phyloP scores from a whole-genome alignment of 37 sponge, comb jelly and placozoan genomes.

The Beroe forskalii region DNA sequence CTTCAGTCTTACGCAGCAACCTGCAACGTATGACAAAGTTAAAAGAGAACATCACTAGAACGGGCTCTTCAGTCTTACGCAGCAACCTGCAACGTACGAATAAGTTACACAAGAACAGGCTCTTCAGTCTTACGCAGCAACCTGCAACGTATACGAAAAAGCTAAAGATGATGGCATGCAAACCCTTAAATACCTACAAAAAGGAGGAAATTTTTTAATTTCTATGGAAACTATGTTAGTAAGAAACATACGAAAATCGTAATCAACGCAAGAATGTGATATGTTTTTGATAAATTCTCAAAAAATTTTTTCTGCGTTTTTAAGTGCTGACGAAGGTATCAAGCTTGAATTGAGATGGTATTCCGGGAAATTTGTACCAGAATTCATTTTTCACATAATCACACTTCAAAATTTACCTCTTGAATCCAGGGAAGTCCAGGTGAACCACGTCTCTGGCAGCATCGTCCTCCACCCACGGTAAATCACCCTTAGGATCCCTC shows the following conservation, averaged over 20 bases:
- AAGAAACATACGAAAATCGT: neutral
- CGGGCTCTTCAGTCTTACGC: constrained; percentile 75
- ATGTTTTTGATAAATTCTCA: too few relatives aligned
- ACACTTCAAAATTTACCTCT: constrained; percentile 14
- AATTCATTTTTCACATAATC: neutral
- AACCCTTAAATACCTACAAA: neutral
- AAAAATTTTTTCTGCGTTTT: too few relatives aligned
- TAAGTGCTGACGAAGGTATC: too few relatives aligned
- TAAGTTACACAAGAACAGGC: constrained; percentile 69
- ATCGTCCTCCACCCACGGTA: constrained; percentile 93
- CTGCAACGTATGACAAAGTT: too few relatives aligned
- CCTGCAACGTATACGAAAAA: too few relatives aligned
- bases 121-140: constrained; percentile 75
- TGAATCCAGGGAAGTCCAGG: constrained; percentile 64
- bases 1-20: constrained; percentile 74
- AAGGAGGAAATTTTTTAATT: neutral
- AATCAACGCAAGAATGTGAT: too few relatives aligned
- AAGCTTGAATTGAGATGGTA: too few relatives aligned
- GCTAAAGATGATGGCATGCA: constrained; percentile 64
- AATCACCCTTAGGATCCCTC: constrained; percentile 79
- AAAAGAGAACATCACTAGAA: constrained; percentile 88
- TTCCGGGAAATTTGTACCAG: too few relatives aligned
- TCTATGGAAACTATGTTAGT: constrained; percentile 2
- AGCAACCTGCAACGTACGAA: too few relatives aligned
- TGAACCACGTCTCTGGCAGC: constrained; percentile 77